A percentile compares a stretch with the other conserved stretches of the same genome.
These are phyloP conservation scores for Neogobius melanostomus DNA, from an alignment of 2,113 vertebrate species.

Conservation along the genomic window DNA sequence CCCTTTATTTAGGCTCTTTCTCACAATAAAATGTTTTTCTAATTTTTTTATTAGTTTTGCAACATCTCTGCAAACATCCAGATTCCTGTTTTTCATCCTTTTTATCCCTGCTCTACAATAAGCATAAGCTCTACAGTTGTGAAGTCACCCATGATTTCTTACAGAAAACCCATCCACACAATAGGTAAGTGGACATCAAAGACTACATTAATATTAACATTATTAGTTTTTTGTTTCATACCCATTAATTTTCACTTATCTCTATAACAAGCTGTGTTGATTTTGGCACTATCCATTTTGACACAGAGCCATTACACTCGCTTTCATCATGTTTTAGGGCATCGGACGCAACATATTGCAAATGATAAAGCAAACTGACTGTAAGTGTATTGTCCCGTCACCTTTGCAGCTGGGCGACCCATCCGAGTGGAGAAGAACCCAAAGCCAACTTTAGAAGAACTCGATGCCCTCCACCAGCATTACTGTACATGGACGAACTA, in stretches of 20 bases:
- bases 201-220: too few relatives aligned
- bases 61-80: too few relatives aligned
- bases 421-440: constrained; percentile 80
- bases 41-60: too few relatives aligned
- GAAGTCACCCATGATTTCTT: too few relatives aligned
- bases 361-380: constrained; percentile 10
- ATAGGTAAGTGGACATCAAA: constrained; percentile 80
- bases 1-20: too few relatives aligned
- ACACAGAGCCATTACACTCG: neutral
- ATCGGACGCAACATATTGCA: constrained; percentile 6
- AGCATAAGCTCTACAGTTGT: too few relatives aligned
- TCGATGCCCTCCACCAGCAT: constrained; percentile 80
- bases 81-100: too few relatives aligned
- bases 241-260: too few relatives aligned
- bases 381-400: constrained; percentile 14
- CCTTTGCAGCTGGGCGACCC: constrained; percentile 84
- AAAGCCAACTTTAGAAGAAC: constrained; percentile 77
- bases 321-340: neutral
- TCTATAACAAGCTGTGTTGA: neutral
- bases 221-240: too few relatives aligned
- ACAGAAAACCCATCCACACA: constrained; percentile 85
- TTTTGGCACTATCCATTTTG: constrained; percentile 11
- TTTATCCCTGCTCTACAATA: too few relatives aligned
- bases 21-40: too few relatives aligned
- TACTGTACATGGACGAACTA: constrained; percentile 83